Evolutionary conservation across 2,113 vertebrate genomes (phyloP), one percentile per base, ranked within the genome.

Genomic region (Scortum barcoo): DNA sequence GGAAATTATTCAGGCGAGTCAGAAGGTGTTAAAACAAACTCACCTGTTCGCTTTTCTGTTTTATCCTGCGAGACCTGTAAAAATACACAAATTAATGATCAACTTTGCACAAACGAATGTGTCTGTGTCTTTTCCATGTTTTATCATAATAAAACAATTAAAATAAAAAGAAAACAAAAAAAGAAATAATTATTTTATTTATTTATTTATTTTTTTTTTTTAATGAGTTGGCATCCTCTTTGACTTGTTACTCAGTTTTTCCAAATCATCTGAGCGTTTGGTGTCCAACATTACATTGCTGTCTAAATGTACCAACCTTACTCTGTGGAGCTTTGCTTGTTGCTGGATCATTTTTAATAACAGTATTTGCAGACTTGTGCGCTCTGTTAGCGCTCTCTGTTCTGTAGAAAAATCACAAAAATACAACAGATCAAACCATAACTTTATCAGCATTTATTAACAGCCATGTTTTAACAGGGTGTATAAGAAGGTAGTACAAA

Each of bases 31-130:
- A 3, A 65, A 70, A 70, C 9, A 67, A 62, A 88, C 91, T 76
- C 60, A 92, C 92, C 87, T 73, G 70, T 13, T 13, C 83, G 73
- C 42, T 86, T 91, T 22, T 81, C 84, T 38, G 1, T 24, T 78
- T 87, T 87, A 7, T 20, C 60, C 3, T 71, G 75, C 0, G 58
- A 3, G 0, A 28, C 58, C 92, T 94, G 76, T 19, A 12, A 67
- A 67, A 77, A 36, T n/a, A 89, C 38, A 87, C 14, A 78, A 72
- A 20, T 62, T 30, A 42, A 86, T 58, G 5, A 77, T 67, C 14
- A 73, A 46, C 26, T 13, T 0, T 4, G 3, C 38, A 9, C 40
- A 40, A 40, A 40, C 40, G 11, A 40, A 40, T 40, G 40, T 12
- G 40, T 2, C 40, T 9, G 40, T 12, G 7, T 2, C 40, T 40